phyloP scores from a whole-genome alignment of 2,888 invertebrate species.

The Neria commutata region DNA sequence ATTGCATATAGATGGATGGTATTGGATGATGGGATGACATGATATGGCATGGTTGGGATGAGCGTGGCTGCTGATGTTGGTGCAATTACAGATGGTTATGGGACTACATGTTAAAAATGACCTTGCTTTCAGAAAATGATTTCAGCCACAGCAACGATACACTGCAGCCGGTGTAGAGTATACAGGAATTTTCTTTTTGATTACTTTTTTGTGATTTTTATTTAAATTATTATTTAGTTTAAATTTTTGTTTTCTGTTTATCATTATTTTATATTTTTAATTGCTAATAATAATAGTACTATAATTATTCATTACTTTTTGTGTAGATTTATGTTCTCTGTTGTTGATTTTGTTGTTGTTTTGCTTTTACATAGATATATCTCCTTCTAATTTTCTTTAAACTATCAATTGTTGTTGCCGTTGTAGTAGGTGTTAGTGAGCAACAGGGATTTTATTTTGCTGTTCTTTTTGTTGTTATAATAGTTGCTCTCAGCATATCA shows the following conservation, averaged over 20 bases:
- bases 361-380: slow-evolving; percentile 25
- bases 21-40: too few species aligned
- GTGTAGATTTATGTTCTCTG: slow-evolving; percentile 23
- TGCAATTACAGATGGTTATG: too few species aligned
- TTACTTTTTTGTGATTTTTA: slow-evolving; percentile 23
- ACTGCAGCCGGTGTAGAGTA: neutral
- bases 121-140: too few species aligned
- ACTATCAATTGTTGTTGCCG: slow-evolving; percentile 14
- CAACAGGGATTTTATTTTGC: too few species aligned
- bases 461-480: neutral
- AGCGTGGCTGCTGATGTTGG: too few species aligned
- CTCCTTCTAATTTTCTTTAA: slow-evolving; percentile 18
- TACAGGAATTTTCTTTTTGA: slow-evolving; percentile 7
- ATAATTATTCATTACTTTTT: slow-evolving; percentile 37
- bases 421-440: neutral
- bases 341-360: slow-evolving; percentile 25
- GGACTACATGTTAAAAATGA: too few species aligned
- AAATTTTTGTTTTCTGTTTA: slow-evolving; percentile 13
- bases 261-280: slow-evolving; percentile 33
- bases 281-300: slow-evolving; percentile 36
- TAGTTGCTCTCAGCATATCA: neutral
- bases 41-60: too few species aligned
- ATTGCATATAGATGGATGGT: too few species aligned
- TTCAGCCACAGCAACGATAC: too few species aligned
- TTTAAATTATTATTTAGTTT: slow-evolving; percentile 33